These are phyloP conservation scores for Rhincodon typus DNA, from an alignment of 2,797 vertebrate genomes.

Conservation along the genomic window DNA sequence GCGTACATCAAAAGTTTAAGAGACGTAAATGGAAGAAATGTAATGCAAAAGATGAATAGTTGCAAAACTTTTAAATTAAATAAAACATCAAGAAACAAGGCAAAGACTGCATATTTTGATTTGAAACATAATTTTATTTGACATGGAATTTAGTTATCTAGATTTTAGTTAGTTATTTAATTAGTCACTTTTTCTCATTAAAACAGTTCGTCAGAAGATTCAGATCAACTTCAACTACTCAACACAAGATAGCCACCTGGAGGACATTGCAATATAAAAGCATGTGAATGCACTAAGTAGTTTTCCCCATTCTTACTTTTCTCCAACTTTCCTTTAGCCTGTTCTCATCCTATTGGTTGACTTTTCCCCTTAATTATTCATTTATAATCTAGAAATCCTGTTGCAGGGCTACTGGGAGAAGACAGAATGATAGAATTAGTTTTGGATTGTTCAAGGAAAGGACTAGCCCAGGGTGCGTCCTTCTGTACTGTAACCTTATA, in stretches of 20 bases:
- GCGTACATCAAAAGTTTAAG: background rate
- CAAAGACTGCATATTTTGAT: background rate
- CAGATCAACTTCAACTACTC: background rate
- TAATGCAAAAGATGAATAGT: background rate
- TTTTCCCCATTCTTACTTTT: background rate
- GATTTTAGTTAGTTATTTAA: no score
- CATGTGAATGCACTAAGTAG: background rate
- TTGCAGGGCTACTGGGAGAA: background rate
- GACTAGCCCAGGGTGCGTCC: background rate
- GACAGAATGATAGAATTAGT: background rate
- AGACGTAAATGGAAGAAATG: background rate
- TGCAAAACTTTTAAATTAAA: background rate
- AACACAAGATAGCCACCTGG: background rate
- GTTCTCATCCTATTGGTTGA: background rate
- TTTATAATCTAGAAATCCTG: background rate
- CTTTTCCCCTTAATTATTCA: background rate
- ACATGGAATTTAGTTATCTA: background rate
- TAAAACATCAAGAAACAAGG: background rate
- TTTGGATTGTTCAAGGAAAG: background rate
- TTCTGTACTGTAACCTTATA: background rate
- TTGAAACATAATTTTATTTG: background rate
- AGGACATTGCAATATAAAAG: background rate
- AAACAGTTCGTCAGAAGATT: background rate
- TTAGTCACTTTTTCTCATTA: background rate
- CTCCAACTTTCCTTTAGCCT: background rate